Evolutionary conservation across 2,888 invertebrate species (phyloP), one percentile per base, ranked within the genome.

Genomic region (Noctuana brunneofusca): DNA sequence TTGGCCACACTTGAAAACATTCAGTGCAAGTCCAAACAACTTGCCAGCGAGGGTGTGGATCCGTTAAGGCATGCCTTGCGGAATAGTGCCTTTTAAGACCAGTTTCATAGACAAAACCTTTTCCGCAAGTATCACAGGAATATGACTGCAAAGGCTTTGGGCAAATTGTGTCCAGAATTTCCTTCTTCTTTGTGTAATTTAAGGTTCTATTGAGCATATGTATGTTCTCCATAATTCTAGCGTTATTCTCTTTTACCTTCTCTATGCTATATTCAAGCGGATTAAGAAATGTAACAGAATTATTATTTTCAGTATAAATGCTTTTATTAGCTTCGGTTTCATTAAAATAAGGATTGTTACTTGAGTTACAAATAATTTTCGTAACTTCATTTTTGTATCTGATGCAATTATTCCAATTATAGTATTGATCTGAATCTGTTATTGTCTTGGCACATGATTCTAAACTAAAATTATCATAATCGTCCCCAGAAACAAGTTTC

Each of bases 1-100:
- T 76, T 2, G 91, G 92, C 91, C 91, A 92, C 3, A 92, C 90
- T 72, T 92, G 91, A 67, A 86, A 89, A 73, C 92, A 92, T 70
- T 89, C 84, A 38, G 83, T 80, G 68, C 92, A 92, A 38, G 89
- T 89, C 91, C 90, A 92, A 24, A 91, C 90, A 16, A 85, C 76
- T 75, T 89, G 91, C 91, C 91, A 90, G 12, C 84, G 83, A 3
- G 84, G 86, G 65, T 83, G 84, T 30, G 72, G 69, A 30, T 86
- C 86, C 3, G 76, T 68, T 64, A 79, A 76, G 0, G 84, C 76
- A 68, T 88, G 89, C 65, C 86, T 75, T 72, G 85, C 82, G 18
- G 84, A 71, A 56, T 80, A 84, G 71, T 91, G 92, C 67, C 88
- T 82, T 64, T 82, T 81, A 35, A 92, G 73, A 18, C 90, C 90